These are phyloP conservation scores for Heterotis niloticus DNA, from an alignment of 2,113 vertebrate genomes.

Conservation along the genomic window DNA sequence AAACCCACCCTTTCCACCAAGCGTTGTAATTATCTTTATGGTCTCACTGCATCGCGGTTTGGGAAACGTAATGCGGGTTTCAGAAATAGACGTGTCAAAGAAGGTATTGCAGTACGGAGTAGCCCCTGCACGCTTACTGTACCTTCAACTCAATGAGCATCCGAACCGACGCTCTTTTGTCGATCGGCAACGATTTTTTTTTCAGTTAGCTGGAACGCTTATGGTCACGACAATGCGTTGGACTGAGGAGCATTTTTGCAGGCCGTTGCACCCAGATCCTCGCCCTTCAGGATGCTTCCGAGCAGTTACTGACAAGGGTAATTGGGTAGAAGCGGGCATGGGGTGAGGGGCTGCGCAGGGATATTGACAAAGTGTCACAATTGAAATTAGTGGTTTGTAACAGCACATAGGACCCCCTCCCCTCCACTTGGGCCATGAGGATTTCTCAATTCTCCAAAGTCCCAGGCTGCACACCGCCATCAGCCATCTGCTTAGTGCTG, in stretches of 20 bases:
- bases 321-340: slow-evolving; percentile 45
- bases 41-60: not conserved
- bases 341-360: slow-evolving; percentile 40
- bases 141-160: not conserved
- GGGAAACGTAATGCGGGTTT: not conserved
- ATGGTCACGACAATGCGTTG: not conserved
- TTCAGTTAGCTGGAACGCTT: slow-evolving; percentile 6
- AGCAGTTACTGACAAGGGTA: slow-evolving; percentile 34
- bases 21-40: not conserved
- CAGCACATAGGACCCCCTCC: slow-evolving; percentile 21
- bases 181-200: not conserved
- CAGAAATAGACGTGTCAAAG: not conserved
- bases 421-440: slow-evolving; percentile 23
- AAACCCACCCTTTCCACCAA: not conserved
- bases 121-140: no score
- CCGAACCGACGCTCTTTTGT: not conserved
- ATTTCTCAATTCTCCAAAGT: slow-evolving; percentile 19
- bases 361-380: slow-evolving; percentile 60
- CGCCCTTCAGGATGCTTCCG: slow-evolving; percentile 40
- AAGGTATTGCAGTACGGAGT: not conserved
- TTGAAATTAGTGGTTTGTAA: slow-evolving; percentile 51
- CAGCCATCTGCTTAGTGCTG: not conserved
- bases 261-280: slow-evolving; percentile 27
- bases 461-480: not conserved
- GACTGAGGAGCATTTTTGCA: slow-evolving; percentile 20